phyloP scores from a whole-genome alignment of 2,797 vertebrate species.

The Sebastes ruberrimus region DNA sequence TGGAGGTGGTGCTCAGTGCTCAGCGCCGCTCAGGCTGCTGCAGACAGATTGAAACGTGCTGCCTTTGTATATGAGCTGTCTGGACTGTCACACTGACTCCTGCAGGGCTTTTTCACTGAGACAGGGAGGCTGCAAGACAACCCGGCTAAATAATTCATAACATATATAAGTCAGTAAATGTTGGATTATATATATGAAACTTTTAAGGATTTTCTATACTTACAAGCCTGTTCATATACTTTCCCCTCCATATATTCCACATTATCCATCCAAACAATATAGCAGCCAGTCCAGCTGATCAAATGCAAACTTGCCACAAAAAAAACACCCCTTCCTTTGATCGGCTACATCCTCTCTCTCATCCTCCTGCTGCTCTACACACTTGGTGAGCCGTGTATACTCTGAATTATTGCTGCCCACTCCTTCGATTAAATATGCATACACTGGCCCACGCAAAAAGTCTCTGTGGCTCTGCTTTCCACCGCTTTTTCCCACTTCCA shows the following conservation, averaged over 20 bases:
- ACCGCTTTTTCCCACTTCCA: conserved; percentile 8
- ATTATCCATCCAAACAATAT: background rate
- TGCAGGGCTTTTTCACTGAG: background rate
- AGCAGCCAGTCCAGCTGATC: conserved; percentile 3
- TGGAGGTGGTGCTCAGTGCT: conserved; percentile 17
- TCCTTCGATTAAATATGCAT: conserved; percentile 72
- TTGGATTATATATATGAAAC: background rate
- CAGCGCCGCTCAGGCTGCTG: conserved; percentile 51
- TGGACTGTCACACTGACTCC: conserved; percentile 22
- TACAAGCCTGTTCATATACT: background rate
- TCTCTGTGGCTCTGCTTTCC: conserved; percentile 23
- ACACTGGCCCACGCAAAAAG: conserved; percentile 63
- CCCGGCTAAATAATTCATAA: background rate
- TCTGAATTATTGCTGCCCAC: conserved; percentile 67
- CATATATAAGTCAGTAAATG: background rate
- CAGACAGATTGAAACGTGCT: conserved; percentile 63
- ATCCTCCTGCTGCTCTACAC: conserved; percentile 6
- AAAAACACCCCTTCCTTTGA: background rate
- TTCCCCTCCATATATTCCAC: background rate
- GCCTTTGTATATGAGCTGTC: conserved; percentile 45
- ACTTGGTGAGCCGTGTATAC: conserved; percentile 36
- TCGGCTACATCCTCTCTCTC: background rate
- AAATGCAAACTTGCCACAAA: conserved; percentile 10
- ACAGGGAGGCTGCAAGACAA: background rate
- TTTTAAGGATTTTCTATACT: background rate